Evolutionary conservation across 2,113 vertebrate genomes (phyloP).

Genomic region (Clupea harengus): DNA sequence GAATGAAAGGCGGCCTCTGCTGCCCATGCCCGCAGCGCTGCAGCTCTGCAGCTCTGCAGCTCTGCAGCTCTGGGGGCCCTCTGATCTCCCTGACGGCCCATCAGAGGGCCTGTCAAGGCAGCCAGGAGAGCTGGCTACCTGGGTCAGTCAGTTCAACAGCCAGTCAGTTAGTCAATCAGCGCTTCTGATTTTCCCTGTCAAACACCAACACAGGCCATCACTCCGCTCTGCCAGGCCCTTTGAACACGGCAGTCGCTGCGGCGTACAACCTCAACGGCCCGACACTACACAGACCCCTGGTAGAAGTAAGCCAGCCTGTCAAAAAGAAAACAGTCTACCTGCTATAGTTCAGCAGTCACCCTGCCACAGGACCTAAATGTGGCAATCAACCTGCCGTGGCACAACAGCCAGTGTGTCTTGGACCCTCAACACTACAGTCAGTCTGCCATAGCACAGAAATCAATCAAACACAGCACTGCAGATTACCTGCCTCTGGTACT

Average conservation of each 20-base stretch:
- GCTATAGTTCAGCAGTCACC: slow-evolving; percentile 1
- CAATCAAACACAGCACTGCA: background rate
- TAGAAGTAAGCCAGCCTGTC: background rate
- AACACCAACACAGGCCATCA: background rate
- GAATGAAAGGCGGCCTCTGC: background rate
- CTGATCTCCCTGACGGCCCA: slow-evolving; percentile 14
- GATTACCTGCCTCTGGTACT: background rate
- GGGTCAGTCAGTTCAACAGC: background rate
- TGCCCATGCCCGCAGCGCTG: background rate
- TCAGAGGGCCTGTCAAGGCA: background rate
- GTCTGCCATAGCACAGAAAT: background rate
- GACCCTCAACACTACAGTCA: background rate
- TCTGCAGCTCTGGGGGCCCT: background rate
- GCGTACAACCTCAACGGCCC: background rate
- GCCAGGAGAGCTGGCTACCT: background rate
- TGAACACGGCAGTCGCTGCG: background rate
- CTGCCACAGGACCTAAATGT: background rate
- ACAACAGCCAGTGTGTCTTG: slow-evolving; percentile 4
- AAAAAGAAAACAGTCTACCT: background rate
- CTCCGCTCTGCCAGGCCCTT: background rate
- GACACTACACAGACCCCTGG: background rate
- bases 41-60: background rate
- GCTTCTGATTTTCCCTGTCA: background rate
- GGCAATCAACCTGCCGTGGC: background rate
- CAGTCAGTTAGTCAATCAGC: slow-evolving; percentile 13